Base-by-base conservation (phyloP, 2,113 vertebrate species). In the Gymnorhina tibicen region DNA sequence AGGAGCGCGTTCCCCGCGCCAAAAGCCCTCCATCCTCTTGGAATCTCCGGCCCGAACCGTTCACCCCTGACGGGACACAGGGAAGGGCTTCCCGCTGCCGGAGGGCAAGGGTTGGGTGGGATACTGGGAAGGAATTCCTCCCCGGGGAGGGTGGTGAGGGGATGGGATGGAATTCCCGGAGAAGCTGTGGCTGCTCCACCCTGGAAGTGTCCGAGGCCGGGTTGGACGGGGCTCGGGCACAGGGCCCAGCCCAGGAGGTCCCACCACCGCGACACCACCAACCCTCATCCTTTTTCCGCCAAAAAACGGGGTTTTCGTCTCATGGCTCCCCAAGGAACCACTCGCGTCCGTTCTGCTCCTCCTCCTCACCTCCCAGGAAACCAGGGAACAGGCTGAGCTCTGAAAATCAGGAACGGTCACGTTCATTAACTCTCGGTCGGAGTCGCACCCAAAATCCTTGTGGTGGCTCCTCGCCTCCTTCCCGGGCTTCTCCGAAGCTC, bases 361-460 rank as follows among this genome's bases (percentile, higher is more conserved):
- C 19, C 22, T 56, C 58, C 6, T 56, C 35, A 13, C 37, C 46
- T 82, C 75, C 37, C 16, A 72, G 47, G 62, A 52, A 62, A 67
- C 13, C 28, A 46, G 20, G 68, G 18, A 26, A 55, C 2, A 7
- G 74, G 81, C 2, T 20, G 22, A 41, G 28, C 35, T 30, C 41
- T 23, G 20, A 47, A 70, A 37, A 37, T 21, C 47, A 37, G n/a
- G 42, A 89, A 67, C 5, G 1, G 30, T 46, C 16, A 6, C 35
- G 5, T 35, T 67, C 24, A 15, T 41, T n/a, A 72, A 72, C 69
- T 76, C 16, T 1, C 0, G 9, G 44, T 18, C 0, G 8, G 23
- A 52, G 12, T 1, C 0, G 0, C 0, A 0, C n/a, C 60, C 26
- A 6, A 23, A n/a, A 37, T 68, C 60, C 4, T 7, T 1, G 11